These are phyloP conservation scores for Aselliscus stoliczkanus DNA, from an alignment of 2,797 vertebrate genomes.

Conservation along the genomic window DNA sequence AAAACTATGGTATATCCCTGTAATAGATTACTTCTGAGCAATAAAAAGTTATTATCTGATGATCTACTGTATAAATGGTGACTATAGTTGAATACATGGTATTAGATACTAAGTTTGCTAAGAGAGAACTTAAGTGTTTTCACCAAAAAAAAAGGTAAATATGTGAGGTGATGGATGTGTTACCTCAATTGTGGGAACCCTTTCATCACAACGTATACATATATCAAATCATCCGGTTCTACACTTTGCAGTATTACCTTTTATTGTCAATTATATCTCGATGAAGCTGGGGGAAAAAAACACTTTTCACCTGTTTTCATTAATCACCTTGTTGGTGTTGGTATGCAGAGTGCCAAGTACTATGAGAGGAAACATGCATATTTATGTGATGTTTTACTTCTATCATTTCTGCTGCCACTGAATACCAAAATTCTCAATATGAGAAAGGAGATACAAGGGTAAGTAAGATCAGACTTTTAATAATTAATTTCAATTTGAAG, in stretches of 20 bases:
- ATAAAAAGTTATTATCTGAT: conserved; percentile 14
- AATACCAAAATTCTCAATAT: not conserved
- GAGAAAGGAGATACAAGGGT: not conserved
- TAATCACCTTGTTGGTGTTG: not conserved
- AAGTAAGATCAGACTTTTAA: conserved; percentile 22
- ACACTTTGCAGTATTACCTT: not conserved
- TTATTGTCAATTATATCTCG: not conserved
- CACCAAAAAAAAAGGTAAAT: not conserved
- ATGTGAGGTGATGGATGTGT: not conserved
- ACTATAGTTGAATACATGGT: not conserved
- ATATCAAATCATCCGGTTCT: not conserved
- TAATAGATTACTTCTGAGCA: not conserved
- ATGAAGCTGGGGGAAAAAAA: not conserved
- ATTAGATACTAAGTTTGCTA: not conserved
- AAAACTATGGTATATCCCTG: not conserved
- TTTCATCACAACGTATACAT: not conserved
- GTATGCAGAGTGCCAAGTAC: not conserved
- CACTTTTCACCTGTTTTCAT: not conserved
- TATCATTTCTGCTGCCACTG: not conserved
- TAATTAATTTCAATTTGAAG: conserved; percentile 8
- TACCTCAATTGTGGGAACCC: not conserved
- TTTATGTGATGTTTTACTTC: not conserved
- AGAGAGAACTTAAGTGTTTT: not conserved
- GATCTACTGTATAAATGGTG: not conserved
- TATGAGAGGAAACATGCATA: not conserved